Base-by-base conservation (phyloP, 2,888 invertebrate genomes). In the Trilocha varians region DNA sequence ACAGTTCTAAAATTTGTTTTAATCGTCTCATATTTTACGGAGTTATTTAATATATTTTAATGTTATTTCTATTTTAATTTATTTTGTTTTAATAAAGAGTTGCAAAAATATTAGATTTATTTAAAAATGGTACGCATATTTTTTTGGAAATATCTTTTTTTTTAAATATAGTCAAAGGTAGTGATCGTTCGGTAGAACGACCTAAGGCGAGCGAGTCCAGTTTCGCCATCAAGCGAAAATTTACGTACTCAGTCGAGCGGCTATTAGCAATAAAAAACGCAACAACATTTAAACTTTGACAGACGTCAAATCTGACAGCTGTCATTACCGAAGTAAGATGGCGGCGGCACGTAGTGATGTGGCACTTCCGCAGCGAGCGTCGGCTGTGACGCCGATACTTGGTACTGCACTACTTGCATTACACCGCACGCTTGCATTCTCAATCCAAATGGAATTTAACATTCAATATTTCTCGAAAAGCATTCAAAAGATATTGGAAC, bases 401-500 rank as follows among this genome's bases (percentile, higher is more conserved):
- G 88, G 65, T 90, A 90, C 57, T 90, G 89, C 43, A 90, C 80
- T 50, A 90, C 88, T 83, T 90, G 90, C 89, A 90, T 90, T 53
- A 90, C 85, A 57, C 88, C 88, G 62, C 87, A 88, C 47, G 88
- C 84, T 74, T 88, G 88, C 89, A 90, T 89, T 62, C 65, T 53
- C 34, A 16, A 42, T 38, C 11, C 2, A 25, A 25, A 25, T 9
- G 25, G 3, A 18, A 5, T 18, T 25, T 4, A n/a, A n/a, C 25
- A 1, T 25, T 25, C 25, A 25, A 25, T 3, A 25, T 1, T 2
- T 25, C 4, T 25, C 25, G 1, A 5, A 3, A 25, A 25, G 4
- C 25, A 3, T 2, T 5, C 2, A 11, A 9, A 25, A 9, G 8
- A 25, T 4, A 25, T 9, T 3, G 25, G 0, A 25, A 5, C 25